Conservation (phyloP, 2,113 vertebrate genomes). For the Phalacrocorax aristotelis region DNA sequence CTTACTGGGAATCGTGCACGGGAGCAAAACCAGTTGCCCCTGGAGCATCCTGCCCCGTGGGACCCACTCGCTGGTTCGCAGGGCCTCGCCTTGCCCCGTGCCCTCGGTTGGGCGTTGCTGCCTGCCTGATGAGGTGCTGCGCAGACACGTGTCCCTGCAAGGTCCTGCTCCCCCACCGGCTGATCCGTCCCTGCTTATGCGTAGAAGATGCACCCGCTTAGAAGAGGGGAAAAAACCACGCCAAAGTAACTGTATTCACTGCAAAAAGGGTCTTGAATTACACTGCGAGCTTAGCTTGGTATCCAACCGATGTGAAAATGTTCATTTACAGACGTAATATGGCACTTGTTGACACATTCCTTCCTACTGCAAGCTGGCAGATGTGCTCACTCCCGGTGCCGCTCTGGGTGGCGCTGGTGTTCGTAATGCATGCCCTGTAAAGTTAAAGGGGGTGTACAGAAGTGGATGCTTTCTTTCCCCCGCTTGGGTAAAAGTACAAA, state of each 20-base stretch:
- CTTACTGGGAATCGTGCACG: fast-evolving
- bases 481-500: neutral
- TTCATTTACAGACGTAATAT: fast-evolving
- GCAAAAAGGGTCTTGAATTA: neutral
- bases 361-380: neutral
- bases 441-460: neutral
- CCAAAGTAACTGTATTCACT: neutral
- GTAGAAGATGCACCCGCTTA: neutral
- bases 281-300: neutral
- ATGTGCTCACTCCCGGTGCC: neutral
- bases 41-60: neutral
- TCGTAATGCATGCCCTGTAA: neutral
- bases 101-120: neutral
- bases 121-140: fast-evolving
- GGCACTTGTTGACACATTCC: neutral
- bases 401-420: neutral
- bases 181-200: neutral
- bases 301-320: fast-evolving
- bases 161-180: neutral
- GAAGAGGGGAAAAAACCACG: neutral
- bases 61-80: fast-evolving
- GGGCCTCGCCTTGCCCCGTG: neutral
- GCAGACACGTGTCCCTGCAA: neutral
- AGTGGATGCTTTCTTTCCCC: neutral
- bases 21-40: neutral